Base-by-base conservation (phyloP, 2,113 vertebrate species). In the Lepisosteus oculatus region DNA sequence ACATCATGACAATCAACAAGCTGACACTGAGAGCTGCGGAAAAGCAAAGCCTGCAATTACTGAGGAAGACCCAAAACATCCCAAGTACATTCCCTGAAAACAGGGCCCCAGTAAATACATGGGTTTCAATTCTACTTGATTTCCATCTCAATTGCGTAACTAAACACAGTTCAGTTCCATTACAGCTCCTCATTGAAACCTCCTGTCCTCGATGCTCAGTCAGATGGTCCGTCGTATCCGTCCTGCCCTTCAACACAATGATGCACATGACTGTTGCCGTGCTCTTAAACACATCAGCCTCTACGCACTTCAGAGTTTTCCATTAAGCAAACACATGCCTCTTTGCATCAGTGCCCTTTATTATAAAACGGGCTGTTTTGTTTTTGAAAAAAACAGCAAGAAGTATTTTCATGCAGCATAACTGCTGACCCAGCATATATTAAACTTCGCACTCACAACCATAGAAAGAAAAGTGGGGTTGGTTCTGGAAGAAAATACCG, bases 61-160 rank as follows among this genome's bases (percentile, higher is more conserved):
- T 73, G 11, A 17, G 17, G 57, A 57, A 62, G 72, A 68, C 56
- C 17, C 55, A 59, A 64, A 64, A 57, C 15, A 43, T 44, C 42
- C 43, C 43, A 61, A 71, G 45, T 55, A 44, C 43, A 12, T 67
- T 68, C 55, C 57, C 72, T 61, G 54, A 66, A 66, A 66, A 55
- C 56, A 62, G 61, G 8, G 13, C 72, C 67, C 41, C 63, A 72
- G 43, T 61, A 43, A 57, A 55, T 11, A 42, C 43, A 47, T 7
- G 29, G 29, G 41, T 29, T 56, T 42, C 54, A 14, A 41, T 8
- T 43, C 55, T 64, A 51, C 59, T 62, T 6, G 14, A 70, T 51
- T 55, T 64, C 61, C 43, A 70, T 7, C 44, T 11, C 29, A 70
- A 70, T 47, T 11, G 45, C 4, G 43, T 11, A 13, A 56, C 56